A percentile compares a stretch with the other conserved stretches of the same genome.
Conservation (phyloP, 2,888 invertebrate species). For the Pollenia labialis region DNA sequence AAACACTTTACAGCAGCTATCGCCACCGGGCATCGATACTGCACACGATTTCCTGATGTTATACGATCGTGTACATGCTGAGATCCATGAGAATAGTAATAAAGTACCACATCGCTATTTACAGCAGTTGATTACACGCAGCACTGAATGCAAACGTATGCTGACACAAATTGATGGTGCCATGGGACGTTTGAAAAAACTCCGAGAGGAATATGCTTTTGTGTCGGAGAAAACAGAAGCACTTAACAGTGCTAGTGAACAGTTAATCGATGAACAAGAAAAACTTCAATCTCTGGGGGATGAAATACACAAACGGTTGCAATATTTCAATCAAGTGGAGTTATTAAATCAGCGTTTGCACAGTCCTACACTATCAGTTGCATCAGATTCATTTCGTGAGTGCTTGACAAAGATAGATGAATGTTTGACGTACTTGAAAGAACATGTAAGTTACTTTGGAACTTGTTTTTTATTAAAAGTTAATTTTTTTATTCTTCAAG, state of each 20-base stretch:
- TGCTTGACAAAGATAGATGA: conserved; percentile 93
- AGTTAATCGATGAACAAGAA: conserved; percentile 94
- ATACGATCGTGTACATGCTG: conserved; percentile 90
- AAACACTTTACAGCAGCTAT: conserved; percentile 73
- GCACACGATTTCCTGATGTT: conserved; percentile 89
- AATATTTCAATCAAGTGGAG: conserved; percentile 94
- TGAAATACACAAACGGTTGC: conserved; percentile 91
- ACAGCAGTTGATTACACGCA: conserved; percentile 88
- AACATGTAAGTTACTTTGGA: conserved; percentile 87
- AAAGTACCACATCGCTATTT: conserved; percentile 89
- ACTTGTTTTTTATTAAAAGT: conserved; percentile 4
- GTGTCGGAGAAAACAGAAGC: conserved; percentile 97
- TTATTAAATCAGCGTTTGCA: conserved; percentile 91
- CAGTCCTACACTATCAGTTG: conserved; percentile 91
- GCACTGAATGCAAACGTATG: conserved; percentile 88
- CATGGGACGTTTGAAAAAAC: conserved; percentile 88
- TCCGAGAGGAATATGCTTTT: conserved; percentile 92
- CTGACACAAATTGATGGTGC: conserved; percentile 89
- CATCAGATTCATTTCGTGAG: conserved; percentile 92
- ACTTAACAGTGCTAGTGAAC: conserved; percentile 95
- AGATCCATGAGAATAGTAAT: conserved; percentile 89
- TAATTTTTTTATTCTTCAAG: conserved; percentile 83
- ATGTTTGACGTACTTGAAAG: conserved; percentile 92
- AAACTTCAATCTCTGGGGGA: conserved; percentile 92
- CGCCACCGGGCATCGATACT: conserved; percentile 84